Percentiles rank a stretch among this genome's conserved stretches.
Evolutionary conservation across 2,797 vertebrate genomes (phyloP).

Genomic region (Hirundo rustica): DNA sequence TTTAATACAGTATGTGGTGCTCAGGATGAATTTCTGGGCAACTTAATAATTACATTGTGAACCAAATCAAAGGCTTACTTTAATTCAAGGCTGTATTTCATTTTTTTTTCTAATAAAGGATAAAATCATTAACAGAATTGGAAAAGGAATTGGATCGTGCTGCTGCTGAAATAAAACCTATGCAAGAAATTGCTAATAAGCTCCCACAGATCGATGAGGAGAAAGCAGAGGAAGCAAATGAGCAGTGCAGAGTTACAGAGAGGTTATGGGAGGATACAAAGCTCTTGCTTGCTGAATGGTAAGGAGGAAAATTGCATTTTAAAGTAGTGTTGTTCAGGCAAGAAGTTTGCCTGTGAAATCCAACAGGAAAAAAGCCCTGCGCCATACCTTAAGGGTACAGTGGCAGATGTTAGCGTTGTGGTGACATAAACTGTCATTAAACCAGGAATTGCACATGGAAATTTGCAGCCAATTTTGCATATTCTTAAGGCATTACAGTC

Average conservation of each 20-base stretch:
- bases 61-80: background rate
- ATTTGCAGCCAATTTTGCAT: background rate
- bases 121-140: slow-evolving; percentile 83
- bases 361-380: background rate
- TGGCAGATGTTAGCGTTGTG: background rate
- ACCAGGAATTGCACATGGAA: background rate
- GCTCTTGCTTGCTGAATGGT: slow-evolving; percentile 83
- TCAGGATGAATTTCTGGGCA: slow-evolving; percentile 8
- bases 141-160: slow-evolving; percentile 81
- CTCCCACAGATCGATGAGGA: slow-evolving; percentile 63
- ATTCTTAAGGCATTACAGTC: background rate
- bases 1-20: background rate
- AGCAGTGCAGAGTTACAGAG: slow-evolving; percentile 72
- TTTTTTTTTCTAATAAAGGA: slow-evolving; percentile 73
- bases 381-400: background rate
- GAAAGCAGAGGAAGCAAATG: slow-evolving; percentile 61
- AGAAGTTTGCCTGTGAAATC: background rate
- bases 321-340: background rate
- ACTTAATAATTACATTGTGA: slow-evolving; percentile 2
- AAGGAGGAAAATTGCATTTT: slow-evolving; percentile 23
- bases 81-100: slow-evolving; percentile 14
- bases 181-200: slow-evolving; percentile 74
- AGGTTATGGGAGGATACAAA: slow-evolving; percentile 84
- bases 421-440: background rate
- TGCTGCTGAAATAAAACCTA: slow-evolving; percentile 77